Percentiles rank a stretch among this genome's conserved stretches.
Evolutionary conservation across 2,113 vertebrate genomes (phyloP).

Genomic region (Onychostruthus taczanowskii): DNA sequence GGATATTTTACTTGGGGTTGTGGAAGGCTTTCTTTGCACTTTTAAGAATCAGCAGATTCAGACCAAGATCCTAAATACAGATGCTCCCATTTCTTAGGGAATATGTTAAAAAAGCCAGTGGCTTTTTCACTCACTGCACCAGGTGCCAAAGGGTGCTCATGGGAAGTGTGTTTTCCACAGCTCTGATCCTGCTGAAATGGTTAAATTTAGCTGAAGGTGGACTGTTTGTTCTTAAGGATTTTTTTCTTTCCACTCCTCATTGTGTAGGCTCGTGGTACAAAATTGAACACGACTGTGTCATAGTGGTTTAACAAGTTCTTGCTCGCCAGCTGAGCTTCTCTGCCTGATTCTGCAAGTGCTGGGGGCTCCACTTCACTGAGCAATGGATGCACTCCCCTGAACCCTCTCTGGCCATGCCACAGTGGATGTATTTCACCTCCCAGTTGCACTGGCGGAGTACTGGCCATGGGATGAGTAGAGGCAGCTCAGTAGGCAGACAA

Average conservation of each 20-base stretch:
- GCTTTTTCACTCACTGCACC: not conserved
- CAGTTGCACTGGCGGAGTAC: not conserved
- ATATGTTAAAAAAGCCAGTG: fast-evolving
- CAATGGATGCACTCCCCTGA: not conserved
- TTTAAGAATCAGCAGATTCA: not conserved
- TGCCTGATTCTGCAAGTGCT: not conserved
- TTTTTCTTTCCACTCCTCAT: not conserved
- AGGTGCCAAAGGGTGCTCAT: not conserved
- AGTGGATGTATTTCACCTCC: not conserved
- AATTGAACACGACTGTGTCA: not conserved
- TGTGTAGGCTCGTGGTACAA: not conserved
- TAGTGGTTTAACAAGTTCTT: not conserved
- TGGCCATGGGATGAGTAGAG: not conserved
- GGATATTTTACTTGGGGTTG: not conserved
- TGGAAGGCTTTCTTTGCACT: not conserved
- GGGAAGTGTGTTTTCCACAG: not conserved
- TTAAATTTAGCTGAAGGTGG: not conserved
- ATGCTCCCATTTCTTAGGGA: not conserved
- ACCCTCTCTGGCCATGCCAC: not conserved
- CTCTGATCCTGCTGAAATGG: not conserved
- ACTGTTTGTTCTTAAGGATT: not conserved
- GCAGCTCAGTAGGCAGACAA: not conserved
- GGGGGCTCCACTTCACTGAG: not conserved
- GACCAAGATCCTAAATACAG: not conserved
- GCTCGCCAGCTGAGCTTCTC: not conserved